Evolutionary conservation across 1,140 invertebrate species (phyloP).

Genomic region (Nymphalis io): DNA sequence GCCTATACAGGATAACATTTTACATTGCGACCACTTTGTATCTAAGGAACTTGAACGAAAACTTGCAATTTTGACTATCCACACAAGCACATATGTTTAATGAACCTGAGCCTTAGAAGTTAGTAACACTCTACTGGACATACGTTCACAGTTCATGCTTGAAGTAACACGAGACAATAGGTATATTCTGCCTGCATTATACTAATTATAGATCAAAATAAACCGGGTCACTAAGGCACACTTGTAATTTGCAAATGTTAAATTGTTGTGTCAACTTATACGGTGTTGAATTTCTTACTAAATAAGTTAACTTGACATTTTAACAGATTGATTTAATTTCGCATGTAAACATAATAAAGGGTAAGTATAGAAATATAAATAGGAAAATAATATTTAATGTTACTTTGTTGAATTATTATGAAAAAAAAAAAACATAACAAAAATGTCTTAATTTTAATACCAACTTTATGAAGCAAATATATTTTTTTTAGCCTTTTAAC

Average conservation of each 20-base stretch:
- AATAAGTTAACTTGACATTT: too few relatives aligned
- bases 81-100: constrained; percentile 3
- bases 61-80: too few relatives aligned
- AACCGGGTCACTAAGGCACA: constrained; percentile 2
- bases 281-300: too few relatives aligned
- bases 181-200: neutral
- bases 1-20: too few relatives aligned
- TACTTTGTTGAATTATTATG: neutral
- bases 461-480: neutral
- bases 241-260: neutral
- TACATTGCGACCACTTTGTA: too few relatives aligned
- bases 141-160: constrained; percentile 15
- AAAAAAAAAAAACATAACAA: neutral
- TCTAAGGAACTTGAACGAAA: too few relatives aligned
- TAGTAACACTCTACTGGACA: constrained; percentile 1
- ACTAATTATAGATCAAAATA: neutral
- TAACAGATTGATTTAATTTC: neutral
- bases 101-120: constrained; percentile 15
- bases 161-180: neutral
- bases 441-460: neutral
- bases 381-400: too few relatives aligned
- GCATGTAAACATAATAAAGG: neutral
- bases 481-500: constrained; percentile 5
- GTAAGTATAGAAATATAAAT: neutral
- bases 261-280: neutral